These are phyloP conservation scores for Hycleus cichorii DNA, from an alignment of 1,140 invertebrate species.

Conservation along the genomic window DNA sequence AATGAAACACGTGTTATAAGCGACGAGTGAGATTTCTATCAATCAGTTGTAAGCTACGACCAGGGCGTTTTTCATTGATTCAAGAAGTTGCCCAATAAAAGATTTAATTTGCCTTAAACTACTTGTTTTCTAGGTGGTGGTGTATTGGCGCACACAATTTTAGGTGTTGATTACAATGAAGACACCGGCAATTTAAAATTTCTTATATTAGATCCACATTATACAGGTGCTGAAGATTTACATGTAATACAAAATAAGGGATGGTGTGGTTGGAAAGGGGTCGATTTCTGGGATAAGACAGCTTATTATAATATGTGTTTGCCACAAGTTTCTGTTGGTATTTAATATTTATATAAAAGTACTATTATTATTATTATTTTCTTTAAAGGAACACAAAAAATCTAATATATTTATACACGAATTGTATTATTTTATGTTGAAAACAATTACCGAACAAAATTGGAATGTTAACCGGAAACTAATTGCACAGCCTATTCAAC, in stretches of 20 bases:
- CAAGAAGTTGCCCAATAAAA: neutral
- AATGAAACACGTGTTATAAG: too few species aligned
- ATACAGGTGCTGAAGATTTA: slow-evolving; percentile 77
- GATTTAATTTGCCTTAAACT: neutral
- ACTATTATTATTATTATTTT: too few species aligned
- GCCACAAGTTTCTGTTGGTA: slow-evolving; percentile 58
- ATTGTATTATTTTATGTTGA: too few species aligned
- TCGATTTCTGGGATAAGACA: slow-evolving; percentile 85
- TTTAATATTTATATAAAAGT: too few species aligned
- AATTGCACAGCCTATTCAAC: slow-evolving; percentile 22
- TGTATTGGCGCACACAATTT: slow-evolving; percentile 93
- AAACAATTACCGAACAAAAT: too few species aligned
- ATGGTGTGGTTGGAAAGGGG: slow-evolving; percentile 91
- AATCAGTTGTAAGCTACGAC: too few species aligned
- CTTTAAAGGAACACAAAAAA: too few species aligned
- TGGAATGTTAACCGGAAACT: slow-evolving; percentile 1
- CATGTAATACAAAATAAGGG: slow-evolving; percentile 67
- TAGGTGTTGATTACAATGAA: slow-evolving; percentile 86
- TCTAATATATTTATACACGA: too few species aligned
- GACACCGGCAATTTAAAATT: slow-evolving; percentile 72
- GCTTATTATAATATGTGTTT: slow-evolving; percentile 94
- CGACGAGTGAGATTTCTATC: too few species aligned
- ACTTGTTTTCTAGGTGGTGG: slow-evolving; percentile 72
- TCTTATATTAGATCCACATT: slow-evolving; percentile 96
- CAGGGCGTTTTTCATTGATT: too few species aligned